These are phyloP conservation scores for Balaenoptera acutorostrata DNA, from an alignment of 2,113 vertebrate genomes.

Conservation along the genomic window DNA sequence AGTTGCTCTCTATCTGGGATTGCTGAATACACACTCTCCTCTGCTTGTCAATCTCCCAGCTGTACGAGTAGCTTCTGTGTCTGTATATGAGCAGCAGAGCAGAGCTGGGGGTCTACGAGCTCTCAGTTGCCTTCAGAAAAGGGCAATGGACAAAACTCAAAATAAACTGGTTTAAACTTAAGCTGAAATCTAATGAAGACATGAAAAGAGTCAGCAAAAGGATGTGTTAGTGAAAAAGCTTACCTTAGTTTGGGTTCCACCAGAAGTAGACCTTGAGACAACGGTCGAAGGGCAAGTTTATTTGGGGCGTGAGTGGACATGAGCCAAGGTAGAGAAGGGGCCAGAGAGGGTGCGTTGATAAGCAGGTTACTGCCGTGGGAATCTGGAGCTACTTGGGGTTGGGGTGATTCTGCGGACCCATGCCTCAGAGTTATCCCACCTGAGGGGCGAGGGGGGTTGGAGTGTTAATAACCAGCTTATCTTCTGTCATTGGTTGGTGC, in stretches of 20 bases:
- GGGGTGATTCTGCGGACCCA: not conserved
- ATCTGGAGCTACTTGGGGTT: not conserved
- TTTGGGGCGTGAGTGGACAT: not conserved
- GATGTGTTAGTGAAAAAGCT: not conserved
- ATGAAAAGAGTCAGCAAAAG: not conserved
- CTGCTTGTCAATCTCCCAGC: not conserved
- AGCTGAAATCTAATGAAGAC: not conserved
- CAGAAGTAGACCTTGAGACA: not conserved
- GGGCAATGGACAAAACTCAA: not conserved
- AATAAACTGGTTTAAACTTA: not conserved
- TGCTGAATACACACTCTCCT: not conserved
- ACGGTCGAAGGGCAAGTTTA: not conserved
- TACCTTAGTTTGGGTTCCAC: not conserved
- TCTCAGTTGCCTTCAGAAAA: not conserved
- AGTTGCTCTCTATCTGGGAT: not conserved
- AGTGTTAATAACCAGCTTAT: not conserved
- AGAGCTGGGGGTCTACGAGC: not conserved
- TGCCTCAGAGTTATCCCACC: too few species aligned
- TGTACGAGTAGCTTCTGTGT: too few species aligned
- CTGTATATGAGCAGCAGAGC: not conserved
- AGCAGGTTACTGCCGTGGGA: fast-evolving
- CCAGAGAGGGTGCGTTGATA: too few species aligned
- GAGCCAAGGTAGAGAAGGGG: not conserved
- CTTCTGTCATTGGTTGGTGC: not conserved
- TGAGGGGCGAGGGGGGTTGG: not conserved